Evolutionary conservation across 2,113 vertebrate species (phyloP).

Genomic region (Panthera uncia): DNA sequence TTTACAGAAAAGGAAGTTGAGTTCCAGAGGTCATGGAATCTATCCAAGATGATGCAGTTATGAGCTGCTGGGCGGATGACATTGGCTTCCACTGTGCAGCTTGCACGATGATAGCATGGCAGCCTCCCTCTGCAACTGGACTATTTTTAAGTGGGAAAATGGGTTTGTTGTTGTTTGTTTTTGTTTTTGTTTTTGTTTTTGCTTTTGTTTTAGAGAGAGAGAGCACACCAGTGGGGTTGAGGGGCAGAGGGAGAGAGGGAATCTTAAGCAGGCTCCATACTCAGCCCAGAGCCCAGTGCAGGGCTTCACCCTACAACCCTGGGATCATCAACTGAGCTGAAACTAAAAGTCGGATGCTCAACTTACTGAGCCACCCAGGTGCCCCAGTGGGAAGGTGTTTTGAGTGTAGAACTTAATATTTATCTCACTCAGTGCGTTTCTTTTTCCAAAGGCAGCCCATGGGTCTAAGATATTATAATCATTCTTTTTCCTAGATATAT

Average conservation of each 20-base stretch:
- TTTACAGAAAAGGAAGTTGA: neutral
- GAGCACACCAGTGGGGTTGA: too few species aligned
- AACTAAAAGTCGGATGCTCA: too few species aligned
- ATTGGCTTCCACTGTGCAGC: neutral
- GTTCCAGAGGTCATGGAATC: neutral
- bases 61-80: neutral
- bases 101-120: neutral
- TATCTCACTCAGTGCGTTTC: neutral
- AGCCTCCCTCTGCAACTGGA: neutral
- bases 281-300: too few species aligned
- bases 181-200: too few species aligned
- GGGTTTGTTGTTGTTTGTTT: too few species aligned
- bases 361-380: too few species aligned
- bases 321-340: too few species aligned
- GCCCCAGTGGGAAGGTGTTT: neutral
- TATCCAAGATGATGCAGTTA: neutral
- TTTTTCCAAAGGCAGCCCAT: neutral
- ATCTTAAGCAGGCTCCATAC: too few species aligned
- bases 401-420: neutral
- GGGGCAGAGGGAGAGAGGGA: too few species aligned
- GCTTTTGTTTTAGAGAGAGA: too few species aligned
- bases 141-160: neutral
- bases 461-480: neutral
- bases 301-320: too few species aligned
- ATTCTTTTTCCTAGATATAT: neutral